Percentiles rank a stretch among this genome's conserved stretches.
These are phyloP conservation scores for Bruchidius siliquastri DNA, from an alignment of 2,888 invertebrate genomes.

Conservation along the genomic window DNA sequence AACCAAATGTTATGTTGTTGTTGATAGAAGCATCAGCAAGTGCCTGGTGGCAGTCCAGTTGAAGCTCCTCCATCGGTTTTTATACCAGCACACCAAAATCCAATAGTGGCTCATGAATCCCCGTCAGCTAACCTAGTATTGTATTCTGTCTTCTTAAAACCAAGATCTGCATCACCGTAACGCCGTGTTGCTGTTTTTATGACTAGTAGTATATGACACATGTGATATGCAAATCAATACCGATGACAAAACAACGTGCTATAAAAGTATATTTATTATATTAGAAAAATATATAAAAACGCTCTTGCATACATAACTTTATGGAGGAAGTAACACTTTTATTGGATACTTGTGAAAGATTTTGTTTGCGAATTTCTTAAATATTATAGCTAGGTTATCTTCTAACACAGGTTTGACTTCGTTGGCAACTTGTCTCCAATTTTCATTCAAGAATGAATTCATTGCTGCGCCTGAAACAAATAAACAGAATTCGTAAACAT, in stretches of 20 bases:
- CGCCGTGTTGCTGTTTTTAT: too few relatives aligned
- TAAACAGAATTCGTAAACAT: too few relatives aligned
- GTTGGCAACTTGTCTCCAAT: conserved; percentile 66
- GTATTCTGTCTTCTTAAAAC: too few relatives aligned
- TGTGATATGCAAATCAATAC: not conserved
- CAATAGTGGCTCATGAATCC: too few relatives aligned
- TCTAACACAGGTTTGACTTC: conserved; percentile 70
- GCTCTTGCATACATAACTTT: conserved; percentile 6
- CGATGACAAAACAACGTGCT: not conserved
- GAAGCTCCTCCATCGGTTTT: too few relatives aligned
- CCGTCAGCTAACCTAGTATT: too few relatives aligned
- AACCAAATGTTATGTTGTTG: too few relatives aligned
- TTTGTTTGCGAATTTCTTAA: conserved; percentile 57
- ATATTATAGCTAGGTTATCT: conserved; percentile 54
- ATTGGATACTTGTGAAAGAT: conserved; percentile 57
- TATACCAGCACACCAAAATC: too few relatives aligned
- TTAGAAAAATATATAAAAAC: not conserved
- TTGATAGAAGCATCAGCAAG: too few relatives aligned
- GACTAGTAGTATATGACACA: too few relatives aligned
- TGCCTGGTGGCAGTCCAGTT: too few relatives aligned
- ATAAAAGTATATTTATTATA: not conserved
- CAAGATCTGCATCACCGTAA: too few relatives aligned
- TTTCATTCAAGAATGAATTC: conserved; percentile 73
- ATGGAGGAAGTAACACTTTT: conserved; percentile 52
- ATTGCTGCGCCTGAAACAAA: conserved; percentile 57